Evolutionary conservation across 1,140 invertebrate species (phyloP).

Genomic region (Melitaea cinxia): DNA sequence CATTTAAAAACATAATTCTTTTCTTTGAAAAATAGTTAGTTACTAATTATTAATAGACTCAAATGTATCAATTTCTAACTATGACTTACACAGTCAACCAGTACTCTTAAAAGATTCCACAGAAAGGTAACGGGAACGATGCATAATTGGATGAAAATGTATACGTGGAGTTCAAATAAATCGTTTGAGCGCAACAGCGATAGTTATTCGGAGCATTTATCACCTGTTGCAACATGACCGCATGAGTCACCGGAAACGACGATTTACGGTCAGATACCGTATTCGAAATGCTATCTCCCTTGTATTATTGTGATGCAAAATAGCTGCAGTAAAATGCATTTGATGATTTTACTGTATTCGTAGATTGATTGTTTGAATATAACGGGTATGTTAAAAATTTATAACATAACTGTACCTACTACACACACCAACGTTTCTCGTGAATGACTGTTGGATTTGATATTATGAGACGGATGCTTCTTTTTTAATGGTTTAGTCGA

Average conservation of each 20-base stretch:
- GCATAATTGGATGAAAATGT: conserved; percentile 24
- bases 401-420: too few relatives aligned
- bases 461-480: too few relatives aligned
- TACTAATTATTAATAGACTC: too few relatives aligned
- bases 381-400: too few relatives aligned
- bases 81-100: neutral
- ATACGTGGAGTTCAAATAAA: conserved; percentile 6
- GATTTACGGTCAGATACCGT: neutral
- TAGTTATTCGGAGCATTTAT: conserved; percentile 6
- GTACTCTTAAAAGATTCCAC: conserved; percentile 20
- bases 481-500: too few relatives aligned
- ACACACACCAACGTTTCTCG: too few relatives aligned
- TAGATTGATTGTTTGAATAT: neutral
- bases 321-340: neutral
- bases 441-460: too few relatives aligned
- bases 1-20: too few relatives aligned
- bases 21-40: too few relatives aligned
- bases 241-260: neutral
- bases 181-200: neutral
- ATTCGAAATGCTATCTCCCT: neutral
- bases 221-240: conserved; percentile 16
- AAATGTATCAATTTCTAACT: too few relatives aligned
- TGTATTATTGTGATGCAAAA: conserved; percentile 2
- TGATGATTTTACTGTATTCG: neutral
- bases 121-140: conserved; percentile 18